phyloP scores from a whole-genome alignment of 1,140 invertebrate genomes.

The Drosophila navojoa region DNA sequence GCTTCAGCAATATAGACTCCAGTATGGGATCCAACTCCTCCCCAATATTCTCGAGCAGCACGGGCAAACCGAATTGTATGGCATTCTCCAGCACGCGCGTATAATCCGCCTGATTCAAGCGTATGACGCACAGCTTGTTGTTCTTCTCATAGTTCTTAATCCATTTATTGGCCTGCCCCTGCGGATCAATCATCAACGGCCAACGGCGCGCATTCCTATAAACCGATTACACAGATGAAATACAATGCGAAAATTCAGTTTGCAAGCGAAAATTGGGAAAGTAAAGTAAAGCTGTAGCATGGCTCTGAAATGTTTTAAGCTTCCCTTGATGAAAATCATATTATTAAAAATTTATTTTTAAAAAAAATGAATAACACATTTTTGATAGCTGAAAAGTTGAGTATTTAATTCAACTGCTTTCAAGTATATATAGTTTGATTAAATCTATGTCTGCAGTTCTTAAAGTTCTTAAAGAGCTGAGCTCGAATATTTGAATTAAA shows the following conservation, averaged over 20 bases:
- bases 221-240: constrained; percentile 8
- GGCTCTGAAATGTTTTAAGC: too few species aligned
- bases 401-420: too few species aligned
- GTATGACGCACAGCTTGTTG: constrained; percentile 92
- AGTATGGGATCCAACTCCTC: constrained; percentile 96
- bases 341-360: too few species aligned
- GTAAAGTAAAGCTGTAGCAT: background rate
- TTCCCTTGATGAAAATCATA: too few species aligned
- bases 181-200: constrained; percentile 97
- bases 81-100: constrained; percentile 94
- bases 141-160: constrained; percentile 96
- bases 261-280: background rate
- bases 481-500: too few species aligned
- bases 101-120: constrained; percentile 92
- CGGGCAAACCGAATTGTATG: constrained; percentile 96
- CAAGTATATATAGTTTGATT: too few species aligned
- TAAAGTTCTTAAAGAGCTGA: too few species aligned
- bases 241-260: background rate
- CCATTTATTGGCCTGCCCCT: constrained; percentile 97
- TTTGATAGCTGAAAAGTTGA: too few species aligned
- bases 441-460: too few species aligned
- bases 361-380: too few species aligned
- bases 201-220: constrained; percentile 92
- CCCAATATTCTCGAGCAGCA: constrained; percentile 93
- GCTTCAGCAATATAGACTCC: constrained; percentile 94